These are phyloP conservation scores for Plotosus lineatus DNA, from an alignment of 2,113 vertebrate genomes.

Conservation along the genomic window DNA sequence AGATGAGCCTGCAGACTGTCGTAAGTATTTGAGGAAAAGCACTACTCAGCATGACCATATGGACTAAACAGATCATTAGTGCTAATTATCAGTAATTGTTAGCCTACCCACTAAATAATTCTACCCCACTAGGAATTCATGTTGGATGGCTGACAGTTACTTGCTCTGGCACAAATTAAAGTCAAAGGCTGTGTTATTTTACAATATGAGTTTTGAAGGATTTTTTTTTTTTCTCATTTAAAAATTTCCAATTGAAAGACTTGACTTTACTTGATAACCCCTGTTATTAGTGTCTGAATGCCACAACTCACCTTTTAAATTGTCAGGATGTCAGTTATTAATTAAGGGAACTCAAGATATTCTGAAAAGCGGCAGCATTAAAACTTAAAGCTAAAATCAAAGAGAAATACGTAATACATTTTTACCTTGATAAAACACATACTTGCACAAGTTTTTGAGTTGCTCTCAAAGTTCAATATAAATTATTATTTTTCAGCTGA, in stretches of 20 bases:
- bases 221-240: background rate
- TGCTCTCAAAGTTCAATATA: conserved; percentile 24
- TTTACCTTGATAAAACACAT: conserved; percentile 35
- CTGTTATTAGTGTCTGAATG: background rate
- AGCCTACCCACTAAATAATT: conserved; percentile 13
- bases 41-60: conserved; percentile 27
- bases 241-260: background rate
- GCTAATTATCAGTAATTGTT: conserved; percentile 35
- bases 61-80: conserved; percentile 34
- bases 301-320: conserved; percentile 33
- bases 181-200: conserved; percentile 11
- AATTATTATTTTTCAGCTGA: conserved; percentile 77
- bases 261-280: conserved; percentile 23
- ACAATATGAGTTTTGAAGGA: background rate
- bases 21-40: conserved; percentile 74
- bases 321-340: conserved; percentile 40
- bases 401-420: conserved; percentile 29
- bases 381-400: conserved; percentile 24
- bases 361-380: conserved; percentile 41
- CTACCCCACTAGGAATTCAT: background rate
- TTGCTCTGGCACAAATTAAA: conserved; percentile 5
- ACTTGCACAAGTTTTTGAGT: conserved; percentile 9
- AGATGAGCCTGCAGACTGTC: conserved; percentile 92
- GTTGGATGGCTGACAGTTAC: background rate
- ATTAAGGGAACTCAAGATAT: conserved; percentile 35